These are phyloP conservation scores for mouse (Mus musculus) DNA, from an alignment of 2,113 vertebrate species.

Conservation along the genomic window GRCm39 chr2:52941001-52941500, in stretches of 20 bases:
- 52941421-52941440: conserved; percentile 5
- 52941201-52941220: conserved; percentile 94
- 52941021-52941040: background rate
- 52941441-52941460: conserved; percentile 30
- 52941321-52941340: conserved; percentile 17
- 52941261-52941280: conserved; percentile 99
- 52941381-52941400: background rate
- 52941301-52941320: conserved; percentile 63
- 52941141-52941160: background rate
- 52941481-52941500: conserved; percentile 35
- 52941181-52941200: conserved; percentile 37
- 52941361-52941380: background rate
- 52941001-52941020: background rate
- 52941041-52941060: background rate
- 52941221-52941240: conserved; percentile 99
- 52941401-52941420: background rate
- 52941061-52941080: background rate
- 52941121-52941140: background rate
- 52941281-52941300: conserved; percentile 99
- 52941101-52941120: background rate
- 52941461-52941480: conserved; percentile 51
- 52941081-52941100: background rate
- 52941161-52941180: background rate
- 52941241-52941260: conserved; percentile 97
- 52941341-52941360: background rate